A percentile compares a stretch with the other conserved stretches of the same genome.
Conservation (phyloP, 1,140 invertebrate species). For the Amyelois transitella region DNA sequence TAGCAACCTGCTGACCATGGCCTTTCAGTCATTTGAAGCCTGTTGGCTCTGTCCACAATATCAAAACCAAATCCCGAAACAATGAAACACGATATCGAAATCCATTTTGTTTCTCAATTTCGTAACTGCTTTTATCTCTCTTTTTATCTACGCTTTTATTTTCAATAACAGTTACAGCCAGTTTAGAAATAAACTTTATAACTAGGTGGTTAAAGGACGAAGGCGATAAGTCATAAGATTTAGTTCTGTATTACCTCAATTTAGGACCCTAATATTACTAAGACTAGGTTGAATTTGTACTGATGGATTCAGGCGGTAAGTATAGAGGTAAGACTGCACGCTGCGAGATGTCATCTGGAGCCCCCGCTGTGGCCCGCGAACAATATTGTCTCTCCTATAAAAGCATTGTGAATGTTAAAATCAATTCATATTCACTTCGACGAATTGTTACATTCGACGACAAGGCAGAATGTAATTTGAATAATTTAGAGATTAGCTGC, state of each 20-base stretch:
- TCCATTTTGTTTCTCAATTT: conserved; percentile 68
- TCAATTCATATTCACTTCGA: conserved; percentile 66
- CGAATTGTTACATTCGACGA: conserved; percentile 23
- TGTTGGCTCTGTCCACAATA: no score
- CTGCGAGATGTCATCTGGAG: conserved; percentile 71
- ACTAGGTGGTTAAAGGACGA: conserved; percentile 17
- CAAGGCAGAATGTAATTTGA: conserved; percentile 20
- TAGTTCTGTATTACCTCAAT: neutral
- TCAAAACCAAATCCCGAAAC: conserved; percentile 55
- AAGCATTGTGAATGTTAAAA: conserved; percentile 69
- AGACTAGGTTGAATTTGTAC: neutral
- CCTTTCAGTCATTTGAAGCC: no score
- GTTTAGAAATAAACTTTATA: conserved; percentile 36
- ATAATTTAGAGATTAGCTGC: conserved; percentile 15
- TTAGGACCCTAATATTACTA: neutral
- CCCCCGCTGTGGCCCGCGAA: conserved; percentile 64
- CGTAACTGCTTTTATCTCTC: conserved; percentile 54
- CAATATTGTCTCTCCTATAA: conserved; percentile 71
- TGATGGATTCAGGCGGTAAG: conserved; percentile 15
- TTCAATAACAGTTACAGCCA: conserved; percentile 45
- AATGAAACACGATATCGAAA: conserved; percentile 67
- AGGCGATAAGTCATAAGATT: neutral
- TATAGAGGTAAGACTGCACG: conserved; percentile 59
- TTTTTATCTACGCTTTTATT: conserved; percentile 67
- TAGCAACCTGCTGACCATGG: no score